Evolutionary conservation across 2,888 invertebrate species (phyloP).

Genomic region (Trissolcus brochymenae): DNA sequence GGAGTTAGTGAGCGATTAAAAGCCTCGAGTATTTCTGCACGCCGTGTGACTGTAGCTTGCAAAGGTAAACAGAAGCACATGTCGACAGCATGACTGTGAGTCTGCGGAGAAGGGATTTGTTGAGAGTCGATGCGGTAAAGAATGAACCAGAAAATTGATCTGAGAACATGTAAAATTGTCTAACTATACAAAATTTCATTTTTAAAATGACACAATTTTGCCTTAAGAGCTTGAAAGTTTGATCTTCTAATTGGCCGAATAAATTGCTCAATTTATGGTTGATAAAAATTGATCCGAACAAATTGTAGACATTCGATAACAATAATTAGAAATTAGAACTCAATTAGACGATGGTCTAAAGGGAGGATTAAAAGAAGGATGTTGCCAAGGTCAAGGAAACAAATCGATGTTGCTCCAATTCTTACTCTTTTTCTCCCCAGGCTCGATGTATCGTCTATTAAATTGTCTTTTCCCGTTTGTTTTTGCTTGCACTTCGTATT

Average conservation of each 20-base stretch:
- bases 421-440: conserved; percentile 65
- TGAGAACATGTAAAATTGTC: conserved; percentile 42
- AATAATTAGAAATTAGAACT: too few species aligned
- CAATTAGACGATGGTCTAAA: too few species aligned
- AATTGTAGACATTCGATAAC: too few species aligned
- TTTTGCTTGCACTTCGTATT: conserved; percentile 40
- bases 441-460: conserved; percentile 60
- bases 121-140: conserved; percentile 39
- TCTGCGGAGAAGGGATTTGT: conserved; percentile 51
- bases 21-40: conserved; percentile 35
- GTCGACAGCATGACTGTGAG: conserved; percentile 69
- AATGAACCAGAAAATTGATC: conserved; percentile 65
- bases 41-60: conserved; percentile 63
- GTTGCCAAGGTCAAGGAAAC: conserved; percentile 74
- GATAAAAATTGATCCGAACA: too few species aligned
- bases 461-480: conserved; percentile 46
- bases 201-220: too few species aligned
- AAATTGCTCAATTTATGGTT: neutral
- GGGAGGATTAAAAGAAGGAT: conserved; percentile 35
- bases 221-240: neutral
- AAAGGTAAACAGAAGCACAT: conserved; percentile 75
- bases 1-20: conserved; percentile 4
- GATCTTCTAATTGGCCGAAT: neutral
- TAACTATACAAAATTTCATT: too few species aligned
- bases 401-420: conserved; percentile 70